These are phyloP conservation scores for Dioctria linearis DNA, from an alignment of 2,888 invertebrate genomes.

Conservation along the genomic window DNA sequence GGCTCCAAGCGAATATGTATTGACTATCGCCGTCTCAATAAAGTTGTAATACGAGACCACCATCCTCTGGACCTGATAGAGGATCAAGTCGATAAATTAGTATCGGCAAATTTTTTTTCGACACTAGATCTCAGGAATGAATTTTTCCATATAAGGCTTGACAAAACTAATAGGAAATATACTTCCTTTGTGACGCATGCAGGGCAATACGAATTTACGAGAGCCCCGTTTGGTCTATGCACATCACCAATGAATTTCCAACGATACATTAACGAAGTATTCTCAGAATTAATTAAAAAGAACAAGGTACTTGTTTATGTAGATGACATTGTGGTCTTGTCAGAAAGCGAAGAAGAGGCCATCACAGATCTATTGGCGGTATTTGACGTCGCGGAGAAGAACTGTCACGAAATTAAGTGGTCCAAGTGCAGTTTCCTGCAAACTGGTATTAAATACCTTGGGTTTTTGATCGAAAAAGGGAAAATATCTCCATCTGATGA, in stretches of 20 bases:
- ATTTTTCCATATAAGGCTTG: background rate
- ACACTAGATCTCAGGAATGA: background rate
- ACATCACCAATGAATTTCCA: background rate
- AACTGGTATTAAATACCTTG: too few relatives aligned
- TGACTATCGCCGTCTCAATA: background rate
- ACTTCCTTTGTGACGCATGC: background rate
- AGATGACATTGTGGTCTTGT: background rate
- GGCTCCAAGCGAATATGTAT: background rate
- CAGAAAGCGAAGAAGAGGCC: too few relatives aligned
- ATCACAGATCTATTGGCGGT: too few relatives aligned
- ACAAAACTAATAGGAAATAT: background rate
- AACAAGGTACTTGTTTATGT: background rate
- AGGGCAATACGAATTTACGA: background rate
- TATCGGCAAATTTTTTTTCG: background rate
- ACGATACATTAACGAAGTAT: background rate
- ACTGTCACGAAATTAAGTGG: too few relatives aligned
- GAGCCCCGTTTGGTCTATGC: background rate
- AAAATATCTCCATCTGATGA: too few relatives aligned
- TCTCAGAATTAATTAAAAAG: background rate
- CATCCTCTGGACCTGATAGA: background rate
- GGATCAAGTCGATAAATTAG: background rate
- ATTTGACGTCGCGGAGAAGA: too few relatives aligned
- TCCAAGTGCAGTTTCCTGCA: too few relatives aligned
- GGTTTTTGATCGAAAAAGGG: too few relatives aligned
- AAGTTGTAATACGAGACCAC: background rate